Evolutionary conservation across 2,797 vertebrate species (phyloP).

Genomic region (Myotis myotis): DNA sequence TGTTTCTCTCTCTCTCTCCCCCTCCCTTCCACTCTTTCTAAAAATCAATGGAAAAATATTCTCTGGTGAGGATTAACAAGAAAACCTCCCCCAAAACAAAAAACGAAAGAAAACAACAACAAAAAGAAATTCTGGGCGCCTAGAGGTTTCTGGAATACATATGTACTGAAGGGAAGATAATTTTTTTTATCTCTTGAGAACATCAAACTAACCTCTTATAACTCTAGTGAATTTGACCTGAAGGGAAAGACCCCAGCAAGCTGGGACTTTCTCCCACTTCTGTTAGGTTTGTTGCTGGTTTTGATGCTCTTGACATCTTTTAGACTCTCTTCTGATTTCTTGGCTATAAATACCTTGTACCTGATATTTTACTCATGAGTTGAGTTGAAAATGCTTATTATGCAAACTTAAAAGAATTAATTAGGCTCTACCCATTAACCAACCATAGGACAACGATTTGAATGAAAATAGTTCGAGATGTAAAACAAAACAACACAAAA

Average conservation of each 20-base stretch:
- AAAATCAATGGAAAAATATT: too few relatives aligned
- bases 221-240: neutral
- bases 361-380: neutral
- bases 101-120: too few relatives aligned
- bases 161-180: neutral
- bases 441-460: neutral
- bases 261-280: neutral
- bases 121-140: neutral
- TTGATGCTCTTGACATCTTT: neutral
- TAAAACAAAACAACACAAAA: neutral
- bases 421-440: neutral
- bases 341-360: neutral
- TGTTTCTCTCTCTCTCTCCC: too few relatives aligned
- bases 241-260: neutral
- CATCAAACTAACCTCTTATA: neutral
- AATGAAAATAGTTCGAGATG: neutral
- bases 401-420: constrained; percentile 12
- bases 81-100: too few relatives aligned
- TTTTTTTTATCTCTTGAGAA: constrained; percentile 32
- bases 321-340: constrained; percentile 10
- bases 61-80: too few relatives aligned
- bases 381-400: constrained; percentile 3
- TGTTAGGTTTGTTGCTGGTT: neutral
- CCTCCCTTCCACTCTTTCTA: too few relatives aligned
- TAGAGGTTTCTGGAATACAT: neutral